Base-by-base conservation (phyloP, 1,140 invertebrate genomes). In the Lepidotrigona ventralis region DNA sequence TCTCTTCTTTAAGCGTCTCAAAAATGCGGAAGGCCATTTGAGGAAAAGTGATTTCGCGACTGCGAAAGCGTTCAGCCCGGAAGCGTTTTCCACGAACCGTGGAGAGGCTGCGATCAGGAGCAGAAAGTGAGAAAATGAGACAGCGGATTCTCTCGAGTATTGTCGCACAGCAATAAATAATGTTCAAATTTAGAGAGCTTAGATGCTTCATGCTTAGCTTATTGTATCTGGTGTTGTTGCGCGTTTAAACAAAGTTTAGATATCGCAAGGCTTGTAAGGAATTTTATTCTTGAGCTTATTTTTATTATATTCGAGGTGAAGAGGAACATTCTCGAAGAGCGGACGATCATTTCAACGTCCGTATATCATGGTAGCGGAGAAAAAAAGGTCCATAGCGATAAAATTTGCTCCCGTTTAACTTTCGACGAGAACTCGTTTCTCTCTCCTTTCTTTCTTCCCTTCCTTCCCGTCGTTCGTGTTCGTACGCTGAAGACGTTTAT, bases 261-360 rank as follows among this genome's bases (percentile, higher is more conserved):
- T 46, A 29, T 33, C 4, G 33, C 33, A 33, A 33, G 33, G 33
- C 33, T 33, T 33, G 33, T 33, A 3, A 33, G 33, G 1, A 33
- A 33, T 33, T 33, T 33, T 33, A 33, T 33, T 33, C 33, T 33
- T 33, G 33, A 33, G 33, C n/a, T n/a, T n/a, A n/a, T n/a, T n/a
- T n/a, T n/a, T n/a, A n/a, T n/a, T n/a, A n/a, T n/a, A n/a, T n/a
- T n/a, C n/a, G n/a, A n/a, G n/a, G n/a, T n/a, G n/a, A n/a, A n/a
- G n/a, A n/a, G n/a, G n/a, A n/a, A n/a, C n/a, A n/a, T n/a, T 4
- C 33, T 33, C 33, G 33, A 33, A 33, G 33, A 33, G 39, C 64
- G 51, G n/a, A 14, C 71, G 83, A 89, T 90, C 89, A 89, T 89
- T 77, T 83, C 89, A 89, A 90, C 88, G 86, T 89, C 83, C 85